Percentiles rank a stretch among this genome's conserved stretches.
These are phyloP conservation scores for Notolepis coatsorum DNA, from an alignment of 2,797 vertebrate species.

Conservation along the genomic window DNA sequence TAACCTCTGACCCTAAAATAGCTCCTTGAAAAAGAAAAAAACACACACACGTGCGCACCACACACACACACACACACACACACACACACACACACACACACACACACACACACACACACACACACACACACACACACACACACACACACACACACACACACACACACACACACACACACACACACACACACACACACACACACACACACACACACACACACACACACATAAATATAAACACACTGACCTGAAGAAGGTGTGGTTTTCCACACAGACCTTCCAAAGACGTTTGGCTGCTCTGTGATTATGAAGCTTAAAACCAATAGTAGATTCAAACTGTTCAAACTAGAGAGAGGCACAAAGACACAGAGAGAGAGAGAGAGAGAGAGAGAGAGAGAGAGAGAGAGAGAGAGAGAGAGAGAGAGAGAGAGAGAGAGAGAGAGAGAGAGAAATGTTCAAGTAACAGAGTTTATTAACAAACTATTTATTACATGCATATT, in stretches of 20 bases:
- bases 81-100: too few species aligned
- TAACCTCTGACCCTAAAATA: too few species aligned
- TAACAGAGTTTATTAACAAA: too few species aligned
- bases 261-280: slow-evolving; percentile 98
- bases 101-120: not conserved
- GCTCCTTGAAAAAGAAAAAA: too few species aligned
- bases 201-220: not conserved
- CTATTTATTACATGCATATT: too few species aligned
- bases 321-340: slow-evolving; percentile 98
- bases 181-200: not conserved
- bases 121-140: not conserved
- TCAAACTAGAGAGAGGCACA: slow-evolving; percentile 85
- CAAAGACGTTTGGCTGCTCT: slow-evolving; percentile 95
- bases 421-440: not conserved
- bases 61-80: too few species aligned
- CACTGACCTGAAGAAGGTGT: slow-evolving; percentile 95
- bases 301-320: slow-evolving; percentile 96
- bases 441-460: not conserved
- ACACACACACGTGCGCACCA: too few species aligned
- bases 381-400: not conserved
- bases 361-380: not conserved
- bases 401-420: not conserved
- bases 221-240: not conserved
- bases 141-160: not conserved
- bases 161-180: not conserved